Percentiles rank a stretch among this genome's conserved stretches.
Evolutionary conservation across 2,888 invertebrate genomes (phyloP).

Genomic region (Ctena decussata): DNA sequence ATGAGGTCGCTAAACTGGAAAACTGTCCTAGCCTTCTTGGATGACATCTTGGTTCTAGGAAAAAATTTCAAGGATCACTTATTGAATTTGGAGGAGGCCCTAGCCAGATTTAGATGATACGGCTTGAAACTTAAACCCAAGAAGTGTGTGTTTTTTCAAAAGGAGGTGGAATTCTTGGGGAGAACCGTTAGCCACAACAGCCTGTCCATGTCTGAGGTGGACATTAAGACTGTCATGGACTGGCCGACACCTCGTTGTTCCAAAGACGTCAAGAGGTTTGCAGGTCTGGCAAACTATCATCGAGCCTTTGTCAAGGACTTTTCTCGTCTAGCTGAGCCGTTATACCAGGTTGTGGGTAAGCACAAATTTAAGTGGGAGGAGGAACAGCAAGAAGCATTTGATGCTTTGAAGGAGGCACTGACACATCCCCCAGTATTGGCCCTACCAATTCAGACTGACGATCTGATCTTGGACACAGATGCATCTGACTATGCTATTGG

Average conservation of each 20-base stretch:
- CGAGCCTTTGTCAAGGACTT: slow-evolving; percentile 39
- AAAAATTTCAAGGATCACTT: slow-evolving; percentile 36
- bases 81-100: slow-evolving; percentile 16
- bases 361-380: slow-evolving; percentile 14
- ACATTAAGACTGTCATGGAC: background rate
- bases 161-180: slow-evolving; percentile 54
- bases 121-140: slow-evolving; percentile 46
- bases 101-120: slow-evolving; percentile 37
- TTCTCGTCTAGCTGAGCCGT: slow-evolving; percentile 33
- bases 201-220: background rate
- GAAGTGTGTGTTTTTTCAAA: slow-evolving; percentile 56
- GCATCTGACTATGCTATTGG: slow-evolving; percentile 32
- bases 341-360: slow-evolving; percentile 36
- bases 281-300: slow-evolving; percentile 47
- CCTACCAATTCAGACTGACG: slow-evolving; percentile 5
- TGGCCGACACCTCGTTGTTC: slow-evolving; percentile 27
- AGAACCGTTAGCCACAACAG: slow-evolving; percentile 21
- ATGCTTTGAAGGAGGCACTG: slow-evolving; percentile 7
- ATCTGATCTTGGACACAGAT: slow-evolving; percentile 34
- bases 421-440: slow-evolving; percentile 22
- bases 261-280: slow-evolving; percentile 37
- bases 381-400: slow-evolving; percentile 25
- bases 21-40: slow-evolving; percentile 44
- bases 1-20: slow-evolving; percentile 46
- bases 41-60: slow-evolving; percentile 49